A percentile compares a stretch with the other conserved stretches of the same genome.
These are phyloP conservation scores for Tenualosa thibaudeaui DNA, from an alignment of 2,797 vertebrate species.

Conservation along the genomic window DNA sequence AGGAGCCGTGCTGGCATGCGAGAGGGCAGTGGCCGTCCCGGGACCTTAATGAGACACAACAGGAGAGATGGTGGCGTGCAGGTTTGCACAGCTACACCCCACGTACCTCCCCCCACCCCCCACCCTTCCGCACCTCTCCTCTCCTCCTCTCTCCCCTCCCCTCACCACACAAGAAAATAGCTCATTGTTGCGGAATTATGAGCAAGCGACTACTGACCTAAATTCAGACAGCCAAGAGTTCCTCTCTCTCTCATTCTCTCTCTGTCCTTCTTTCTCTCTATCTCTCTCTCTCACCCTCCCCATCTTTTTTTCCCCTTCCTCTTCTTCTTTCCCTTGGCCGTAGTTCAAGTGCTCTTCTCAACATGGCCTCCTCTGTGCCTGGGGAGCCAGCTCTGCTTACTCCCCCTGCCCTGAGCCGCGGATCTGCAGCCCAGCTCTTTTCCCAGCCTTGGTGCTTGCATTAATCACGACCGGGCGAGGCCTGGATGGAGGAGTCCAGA, in stretches of 20 bases:
- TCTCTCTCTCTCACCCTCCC: not conserved
- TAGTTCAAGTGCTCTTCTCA: conserved; percentile 7
- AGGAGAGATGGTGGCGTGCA: conserved; percentile 35
- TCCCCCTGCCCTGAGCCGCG: not conserved
- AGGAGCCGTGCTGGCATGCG: not conserved
- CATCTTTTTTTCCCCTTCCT: conserved; percentile 3
- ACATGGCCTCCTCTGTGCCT: conserved; percentile 14
- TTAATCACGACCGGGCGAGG: not conserved
- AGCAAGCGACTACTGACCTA: conserved; percentile 71
- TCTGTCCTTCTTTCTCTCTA: not conserved
- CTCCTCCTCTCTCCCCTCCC: conserved; percentile 9
- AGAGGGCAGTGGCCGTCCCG: conserved; percentile 11
- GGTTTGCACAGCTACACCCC: conserved; percentile 43
- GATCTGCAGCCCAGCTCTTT: not conserved
- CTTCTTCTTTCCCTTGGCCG: conserved; percentile 25
- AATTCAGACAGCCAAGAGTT: conserved; percentile 70
- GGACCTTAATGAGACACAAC: conserved; percentile 35
- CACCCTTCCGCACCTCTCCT: not conserved
- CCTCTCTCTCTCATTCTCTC: conserved; percentile 27
- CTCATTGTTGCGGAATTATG: conserved; percentile 64
- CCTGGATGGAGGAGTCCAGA: not conserved
- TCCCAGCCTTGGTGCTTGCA: not conserved
- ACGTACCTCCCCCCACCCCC: not conserved
- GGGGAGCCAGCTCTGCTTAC: conserved; percentile 7
- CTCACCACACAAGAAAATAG: conserved; percentile 53